Conservation (phyloP, 2,888 invertebrate genomes). For the Pocota personata region DNA sequence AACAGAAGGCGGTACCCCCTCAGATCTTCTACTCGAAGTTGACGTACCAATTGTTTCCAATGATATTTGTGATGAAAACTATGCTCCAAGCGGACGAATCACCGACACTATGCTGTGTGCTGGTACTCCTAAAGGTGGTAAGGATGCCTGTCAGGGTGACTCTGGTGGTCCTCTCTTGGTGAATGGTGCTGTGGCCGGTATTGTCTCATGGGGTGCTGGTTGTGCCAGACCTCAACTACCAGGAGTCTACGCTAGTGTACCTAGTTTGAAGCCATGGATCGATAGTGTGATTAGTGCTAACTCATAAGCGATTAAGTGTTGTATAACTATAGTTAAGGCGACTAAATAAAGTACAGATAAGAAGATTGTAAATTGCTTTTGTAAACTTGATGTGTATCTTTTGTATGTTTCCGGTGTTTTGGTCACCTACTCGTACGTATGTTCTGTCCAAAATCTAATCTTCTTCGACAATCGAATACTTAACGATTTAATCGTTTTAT, state of each 20-base stretch:
- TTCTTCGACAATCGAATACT: not conserved
- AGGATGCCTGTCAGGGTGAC: constrained; percentile 79
- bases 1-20: constrained; percentile 68
- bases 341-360: not conserved
- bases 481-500: not conserved
- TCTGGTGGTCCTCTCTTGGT: constrained; percentile 79
- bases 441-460: not conserved
- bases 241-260: constrained; percentile 77
- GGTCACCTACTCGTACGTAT: not conserved
- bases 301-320: not conserved
- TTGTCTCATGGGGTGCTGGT: constrained; percentile 79
- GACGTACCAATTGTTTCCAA: constrained; percentile 77
- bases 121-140: constrained; percentile 77
- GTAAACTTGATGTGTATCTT: not conserved
- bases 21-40: constrained; percentile 77
- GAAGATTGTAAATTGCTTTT: not conserved
- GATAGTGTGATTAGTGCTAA: constrained; percentile 8
- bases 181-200: constrained; percentile 75
- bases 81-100: constrained; percentile 72
- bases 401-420: not conserved
- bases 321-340: not conserved
- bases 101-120: constrained; percentile 79
- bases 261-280: constrained; percentile 40
- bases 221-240: constrained; percentile 77
- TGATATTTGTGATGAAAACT: constrained; percentile 75